Evolutionary conservation across 2,113 vertebrate species (phyloP), one percentile per base, ranked within the genome.

Genomic region (Pollachius pollachius): DNA sequence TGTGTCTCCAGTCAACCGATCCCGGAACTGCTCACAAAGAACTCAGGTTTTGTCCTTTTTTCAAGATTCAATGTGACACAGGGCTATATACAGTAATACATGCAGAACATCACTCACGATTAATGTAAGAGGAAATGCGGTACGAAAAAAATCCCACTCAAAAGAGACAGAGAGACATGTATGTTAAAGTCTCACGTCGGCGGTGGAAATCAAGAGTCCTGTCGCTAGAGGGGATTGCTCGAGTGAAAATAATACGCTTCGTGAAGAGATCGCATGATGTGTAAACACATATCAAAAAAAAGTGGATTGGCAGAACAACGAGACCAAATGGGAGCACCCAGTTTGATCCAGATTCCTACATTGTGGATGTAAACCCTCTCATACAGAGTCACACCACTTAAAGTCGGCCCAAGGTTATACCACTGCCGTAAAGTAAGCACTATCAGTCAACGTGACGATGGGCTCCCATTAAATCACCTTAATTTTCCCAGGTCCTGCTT

Each of bases 381-480:
- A 12, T 4, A 8, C 41, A 1, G 65, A 63, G 57, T 52, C 60
- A 61, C 21, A 57, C 62, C 48, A 21, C 6, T 13, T 34, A 59
- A 68, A 57, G 73, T 25, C 62, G 68, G 25, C 25, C 58, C 81
- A 81, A 84, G 82, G 82, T 84, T 70, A 76, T 68, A 65, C 68
- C 18, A 7, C 62, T 34, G 62, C 64, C 30, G 70, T 75, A 23
- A 18, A 75, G 63, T 69, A 78, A 75, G 64, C 67, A 30, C 72
- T 70, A 76, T 78, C 73, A 72, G 68, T 71, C 71, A 65, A 65
- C 23, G 19, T 76, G 71, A 62, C 16, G 67, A 78, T 30, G 41
- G 65, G 17, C 25, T 60, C 70, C 54, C 70, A 76, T 84, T 81
- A 84, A 81, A 76, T 70, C 82, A 65, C 67, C 62, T 75, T 79